phyloP scores from a whole-genome alignment of 2,113 vertebrate genomes.

The Planiliza haematocheilus region DNA sequence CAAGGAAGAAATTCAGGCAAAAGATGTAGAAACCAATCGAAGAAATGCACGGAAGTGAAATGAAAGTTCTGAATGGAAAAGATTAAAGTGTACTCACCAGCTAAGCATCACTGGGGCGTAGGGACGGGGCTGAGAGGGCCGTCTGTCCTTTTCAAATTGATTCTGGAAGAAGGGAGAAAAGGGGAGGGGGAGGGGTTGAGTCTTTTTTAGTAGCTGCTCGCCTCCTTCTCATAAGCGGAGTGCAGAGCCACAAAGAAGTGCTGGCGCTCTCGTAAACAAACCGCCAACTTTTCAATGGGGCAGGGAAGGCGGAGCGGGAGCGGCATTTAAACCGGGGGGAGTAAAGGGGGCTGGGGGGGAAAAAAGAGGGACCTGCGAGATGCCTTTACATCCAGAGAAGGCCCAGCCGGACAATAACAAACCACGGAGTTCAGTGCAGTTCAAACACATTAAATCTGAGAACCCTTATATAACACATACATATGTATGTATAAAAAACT shows the following conservation, averaged over 20 bases:
- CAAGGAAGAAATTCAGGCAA: not conserved
- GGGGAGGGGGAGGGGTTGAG: constrained; percentile 64
- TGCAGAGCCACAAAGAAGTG: constrained; percentile 65
- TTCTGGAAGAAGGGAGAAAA: constrained; percentile 42
- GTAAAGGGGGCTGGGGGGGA: not conserved
- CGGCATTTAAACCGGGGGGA: constrained; percentile 53
- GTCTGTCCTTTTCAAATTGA: constrained; percentile 76
- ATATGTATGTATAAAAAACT: not conserved
- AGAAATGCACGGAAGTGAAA: constrained; percentile 6
- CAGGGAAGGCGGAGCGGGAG: constrained; percentile 56
- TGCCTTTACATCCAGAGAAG: constrained; percentile 42
- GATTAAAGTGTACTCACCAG: constrained; percentile 78
- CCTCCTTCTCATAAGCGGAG: constrained; percentile 62
- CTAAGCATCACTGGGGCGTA: constrained; percentile 79
- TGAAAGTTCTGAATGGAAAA: constrained; percentile 13
- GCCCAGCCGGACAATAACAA: constrained; percentile 36
- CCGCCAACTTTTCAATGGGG: constrained; percentile 76
- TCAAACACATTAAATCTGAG: constrained; percentile 22
- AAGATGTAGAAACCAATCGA: constrained; percentile 6
- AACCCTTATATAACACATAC: not conserved
- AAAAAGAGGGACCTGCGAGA: constrained; percentile 8
- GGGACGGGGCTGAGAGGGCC: constrained; percentile 58
- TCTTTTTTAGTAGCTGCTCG: constrained; percentile 52
- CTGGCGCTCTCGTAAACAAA: constrained; percentile 79
- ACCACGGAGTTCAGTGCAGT: constrained; percentile 36